Evolutionary conservation across 2,888 invertebrate species (phyloP).

Genomic region (Galeruca laticollis): DNA sequence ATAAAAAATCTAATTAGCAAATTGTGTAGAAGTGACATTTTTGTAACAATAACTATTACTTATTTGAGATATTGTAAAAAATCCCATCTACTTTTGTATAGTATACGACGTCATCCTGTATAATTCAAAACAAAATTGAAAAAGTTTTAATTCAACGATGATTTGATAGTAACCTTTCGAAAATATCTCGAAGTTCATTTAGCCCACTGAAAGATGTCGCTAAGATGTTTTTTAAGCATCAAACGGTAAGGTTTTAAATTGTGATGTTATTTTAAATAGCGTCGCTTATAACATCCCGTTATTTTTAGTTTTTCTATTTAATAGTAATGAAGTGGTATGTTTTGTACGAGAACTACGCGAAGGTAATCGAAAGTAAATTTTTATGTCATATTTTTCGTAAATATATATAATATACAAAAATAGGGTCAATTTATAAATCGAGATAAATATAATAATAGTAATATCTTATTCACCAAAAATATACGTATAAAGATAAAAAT

Average conservation of each 20-base stretch:
- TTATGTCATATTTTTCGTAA: not conserved
- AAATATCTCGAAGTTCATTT: not conserved
- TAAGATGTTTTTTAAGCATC: not conserved
- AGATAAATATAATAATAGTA: no score
- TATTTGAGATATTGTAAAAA: no score
- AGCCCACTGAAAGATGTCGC: constrained; percentile 21
- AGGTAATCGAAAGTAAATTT: constrained; percentile 36
- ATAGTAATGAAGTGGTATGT: constrained; percentile 54
- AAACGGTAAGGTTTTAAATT: constrained; percentile 2
- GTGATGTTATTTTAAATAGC: constrained; percentile 14
- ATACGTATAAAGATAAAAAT: no score
- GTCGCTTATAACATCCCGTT: constrained; percentile 36
- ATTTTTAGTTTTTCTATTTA: constrained; percentile 51
- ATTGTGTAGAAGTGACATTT: no score
- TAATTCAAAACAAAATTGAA: not conserved
- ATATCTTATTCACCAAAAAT: no score
- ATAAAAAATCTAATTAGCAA: no score
- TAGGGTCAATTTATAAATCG: no score
- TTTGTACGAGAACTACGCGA: constrained; percentile 40
- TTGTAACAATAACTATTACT: no score
- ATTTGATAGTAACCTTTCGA: not conserved
- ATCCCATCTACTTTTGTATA: no score
- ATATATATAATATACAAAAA: no score
- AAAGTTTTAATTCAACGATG: not conserved
- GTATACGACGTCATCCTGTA: no score